These are phyloP conservation scores for Scomber colias DNA, from an alignment of 2,113 vertebrate species.

Conservation along the genomic window DNA sequence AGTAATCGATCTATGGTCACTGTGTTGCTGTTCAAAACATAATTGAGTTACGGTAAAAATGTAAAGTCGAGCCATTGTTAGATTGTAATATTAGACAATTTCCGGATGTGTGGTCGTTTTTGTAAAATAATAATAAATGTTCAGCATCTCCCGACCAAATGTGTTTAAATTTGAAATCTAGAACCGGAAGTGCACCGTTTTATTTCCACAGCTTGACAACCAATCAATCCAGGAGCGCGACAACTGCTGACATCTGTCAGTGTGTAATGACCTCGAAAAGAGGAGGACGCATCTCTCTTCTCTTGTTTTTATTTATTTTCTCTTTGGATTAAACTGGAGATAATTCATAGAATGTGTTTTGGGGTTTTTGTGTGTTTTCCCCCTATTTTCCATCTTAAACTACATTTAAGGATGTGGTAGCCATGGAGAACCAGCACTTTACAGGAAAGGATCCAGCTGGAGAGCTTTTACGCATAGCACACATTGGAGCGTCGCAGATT, in stretches of 20 bases:
- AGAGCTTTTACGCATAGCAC: constrained; percentile 66
- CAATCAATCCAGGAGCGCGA: constrained; percentile 29
- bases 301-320: background rate
- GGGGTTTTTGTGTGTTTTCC: background rate
- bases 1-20: background rate
- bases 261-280: background rate
- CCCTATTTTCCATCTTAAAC: background rate
- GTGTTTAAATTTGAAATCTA: constrained; percentile 49
- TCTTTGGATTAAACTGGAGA: background rate
- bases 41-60: background rate
- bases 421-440: constrained; percentile 28
- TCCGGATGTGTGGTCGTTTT: background rate
- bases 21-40: background rate
- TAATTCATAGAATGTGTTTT: background rate
- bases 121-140: background rate
- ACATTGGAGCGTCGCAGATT: constrained; percentile 18
- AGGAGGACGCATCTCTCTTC: background rate
- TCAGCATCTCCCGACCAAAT: background rate
- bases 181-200: background rate
- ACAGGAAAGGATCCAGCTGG: constrained; percentile 24
- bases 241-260: background rate
- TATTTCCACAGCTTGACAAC: background rate
- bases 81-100: too few species aligned
- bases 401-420: constrained; percentile 2
- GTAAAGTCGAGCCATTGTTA: background rate